A percentile compares a stretch with the other conserved stretches of the same genome.
Conservation (phyloP, 2,113 vertebrate species). For the Bufo bufo region DNA sequence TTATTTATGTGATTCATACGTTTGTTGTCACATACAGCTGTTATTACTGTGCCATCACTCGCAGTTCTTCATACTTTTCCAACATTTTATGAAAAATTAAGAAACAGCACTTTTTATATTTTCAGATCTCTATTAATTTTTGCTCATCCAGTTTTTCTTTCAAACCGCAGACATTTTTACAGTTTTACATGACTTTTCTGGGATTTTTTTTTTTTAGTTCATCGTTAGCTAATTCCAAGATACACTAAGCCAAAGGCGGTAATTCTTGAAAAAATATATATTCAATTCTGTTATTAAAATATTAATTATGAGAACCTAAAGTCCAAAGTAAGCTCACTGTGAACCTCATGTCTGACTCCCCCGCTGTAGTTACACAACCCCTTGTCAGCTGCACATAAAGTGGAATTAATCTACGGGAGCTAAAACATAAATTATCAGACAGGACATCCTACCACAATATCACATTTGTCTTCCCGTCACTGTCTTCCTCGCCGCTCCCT, state of each 20-base stretch:
- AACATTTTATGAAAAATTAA: background rate
- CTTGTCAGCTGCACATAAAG: slow-evolving; percentile 33
- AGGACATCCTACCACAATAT: background rate
- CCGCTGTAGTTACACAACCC: background rate
- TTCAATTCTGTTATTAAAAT: slow-evolving; percentile 29
- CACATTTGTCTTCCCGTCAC: background rate
- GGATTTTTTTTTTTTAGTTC: background rate
- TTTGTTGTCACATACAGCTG: too few relatives aligned
- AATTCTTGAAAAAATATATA: background rate
- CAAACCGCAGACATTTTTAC: background rate
- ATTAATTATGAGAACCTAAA: slow-evolving; percentile 12
- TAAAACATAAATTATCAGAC: slow-evolving; percentile 15
- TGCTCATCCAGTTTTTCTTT: background rate
- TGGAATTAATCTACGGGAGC: background rate
- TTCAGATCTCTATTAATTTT: background rate
- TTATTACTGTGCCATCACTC: too few relatives aligned
- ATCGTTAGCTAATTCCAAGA: slow-evolving; percentile 13
- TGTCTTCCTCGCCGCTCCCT: slow-evolving; percentile 37
- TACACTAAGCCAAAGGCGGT: background rate
- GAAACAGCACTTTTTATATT: background rate
- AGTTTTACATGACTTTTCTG: background rate
- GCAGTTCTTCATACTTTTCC: too few relatives aligned
- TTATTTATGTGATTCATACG: too few relatives aligned
- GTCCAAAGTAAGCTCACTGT: slow-evolving; percentile 3
- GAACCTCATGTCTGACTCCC: background rate